Evolutionary conservation across 2,888 invertebrate species (phyloP).

Genomic region (Petrolisthes manimaculis): DNA sequence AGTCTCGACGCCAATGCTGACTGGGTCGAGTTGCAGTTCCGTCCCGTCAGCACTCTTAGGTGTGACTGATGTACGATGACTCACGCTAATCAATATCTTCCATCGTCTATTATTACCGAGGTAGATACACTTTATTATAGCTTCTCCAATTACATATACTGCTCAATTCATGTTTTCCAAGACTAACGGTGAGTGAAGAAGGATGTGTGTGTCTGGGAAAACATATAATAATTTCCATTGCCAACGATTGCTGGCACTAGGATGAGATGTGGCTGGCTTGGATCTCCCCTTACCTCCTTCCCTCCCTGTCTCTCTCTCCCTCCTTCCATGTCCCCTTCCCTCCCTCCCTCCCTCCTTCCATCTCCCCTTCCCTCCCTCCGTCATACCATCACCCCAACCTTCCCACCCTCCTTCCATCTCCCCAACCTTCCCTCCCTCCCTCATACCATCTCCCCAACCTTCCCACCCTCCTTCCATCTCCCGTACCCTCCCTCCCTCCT

Average conservation of each 20-base stretch:
- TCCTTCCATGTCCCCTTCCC: background rate
- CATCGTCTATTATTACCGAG: no score
- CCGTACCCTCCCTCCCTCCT: background rate
- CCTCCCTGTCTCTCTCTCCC: background rate
- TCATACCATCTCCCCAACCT: background rate
- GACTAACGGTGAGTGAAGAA: no score
- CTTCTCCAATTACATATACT: no score
- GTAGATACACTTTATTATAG: no score
- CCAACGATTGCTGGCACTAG: background rate
- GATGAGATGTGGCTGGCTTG: background rate
- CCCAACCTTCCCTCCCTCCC: background rate
- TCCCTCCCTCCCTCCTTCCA: background rate
- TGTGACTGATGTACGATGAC: background rate
- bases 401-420: background rate
- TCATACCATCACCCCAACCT: background rate
- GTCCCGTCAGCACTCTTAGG: background rate
- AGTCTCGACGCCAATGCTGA: conserved; percentile 14
- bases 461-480: background rate
- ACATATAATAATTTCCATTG: no score
- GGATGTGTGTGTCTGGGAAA: no score
- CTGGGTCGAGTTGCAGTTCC: background rate
- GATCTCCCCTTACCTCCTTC: background rate
- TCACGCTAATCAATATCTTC: background rate
- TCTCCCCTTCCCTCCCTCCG: background rate
- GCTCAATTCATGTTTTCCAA: no score